Evolutionary conservation across 1,140 invertebrate genomes (phyloP), one percentile per base, ranked within the genome.

Genomic region (Camponotus pennsylvanicus): DNA sequence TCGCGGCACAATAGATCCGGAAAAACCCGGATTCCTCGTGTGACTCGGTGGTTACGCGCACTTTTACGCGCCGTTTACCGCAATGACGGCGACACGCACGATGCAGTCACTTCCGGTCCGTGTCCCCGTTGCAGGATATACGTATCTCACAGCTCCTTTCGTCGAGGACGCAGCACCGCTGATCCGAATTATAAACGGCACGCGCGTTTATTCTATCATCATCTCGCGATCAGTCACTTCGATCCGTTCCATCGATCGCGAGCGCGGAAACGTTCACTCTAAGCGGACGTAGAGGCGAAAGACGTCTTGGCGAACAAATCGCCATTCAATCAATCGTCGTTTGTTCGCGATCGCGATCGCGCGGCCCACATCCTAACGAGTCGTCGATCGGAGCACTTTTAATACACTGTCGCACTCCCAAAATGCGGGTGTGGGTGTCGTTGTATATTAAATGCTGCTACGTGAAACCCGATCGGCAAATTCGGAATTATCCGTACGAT

Each of bases 11-110:
- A 71, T 76, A 71, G 63, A 89, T 57, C 66, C 64, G 55, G 21
- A 7, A 21, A 63, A 34, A 52, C 15, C 49, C 13, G 8, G 0
- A 27, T 6, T 21, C 21, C 52, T 40, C 32, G n/a, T 67, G 75
- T 13, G 27, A 11, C 32, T 6, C n/a, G 21, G 42, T 7, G 32
- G 59, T 82, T 67, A 66, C 82, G 89, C 89, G 86, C 89, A 90
- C 89, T 90, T 90, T 88, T 88, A 88, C 82, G 86, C 80, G 88
- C 77, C 86, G 88, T 85, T 90, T 89, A 61, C 76, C 77, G 89
- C 88, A 90, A 63, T 79, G 78, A 59, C 70, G 87, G 21, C 79
- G 61, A 90, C 70, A 89, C 88, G 7, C 67, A 34, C 49, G 32
- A 52, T 90, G 86, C 88, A 80, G 88, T 87, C 57, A 78, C 73